Evolutionary conservation across 2,888 invertebrate species (phyloP).

Genomic region (Pandemis corylana): DNA sequence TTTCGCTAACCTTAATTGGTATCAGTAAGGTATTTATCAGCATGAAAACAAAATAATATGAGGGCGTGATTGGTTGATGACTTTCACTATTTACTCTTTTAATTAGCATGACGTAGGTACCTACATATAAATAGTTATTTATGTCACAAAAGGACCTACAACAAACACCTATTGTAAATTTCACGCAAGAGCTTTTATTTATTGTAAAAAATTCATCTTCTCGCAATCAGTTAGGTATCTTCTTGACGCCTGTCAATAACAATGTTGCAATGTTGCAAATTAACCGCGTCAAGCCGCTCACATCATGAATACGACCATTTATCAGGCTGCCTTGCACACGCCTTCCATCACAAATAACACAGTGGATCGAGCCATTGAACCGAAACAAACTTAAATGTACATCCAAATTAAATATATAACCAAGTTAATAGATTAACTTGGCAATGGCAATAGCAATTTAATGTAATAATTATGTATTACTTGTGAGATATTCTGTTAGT

Average conservation of each 20-base stretch:
- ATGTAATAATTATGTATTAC: no score
- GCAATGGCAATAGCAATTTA: no score
- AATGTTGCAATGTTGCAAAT: conserved; percentile 23
- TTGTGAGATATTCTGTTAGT: no score
- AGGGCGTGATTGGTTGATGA: not conserved
- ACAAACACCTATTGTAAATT: no score
- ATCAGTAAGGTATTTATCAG: not conserved
- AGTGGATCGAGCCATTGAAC: not conserved
- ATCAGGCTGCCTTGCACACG: not conserved
- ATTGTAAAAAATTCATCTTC: not conserved
- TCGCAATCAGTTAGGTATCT: conserved; percentile 39
- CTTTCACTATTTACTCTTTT: no score
- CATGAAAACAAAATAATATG: not conserved
- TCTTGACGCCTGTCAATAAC: conserved; percentile 34
- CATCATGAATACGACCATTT: conserved; percentile 10
- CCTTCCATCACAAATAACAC: not conserved
- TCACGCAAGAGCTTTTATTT: no score
- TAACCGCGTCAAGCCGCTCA: not conserved
- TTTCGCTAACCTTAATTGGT: conserved; percentile 10
- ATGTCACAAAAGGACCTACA: no score
- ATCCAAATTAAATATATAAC: no score
- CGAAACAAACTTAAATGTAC: not conserved
- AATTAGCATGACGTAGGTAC: no score
- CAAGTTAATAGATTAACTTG: no score
- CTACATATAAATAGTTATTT: no score